Conservation (phyloP, 2,888 invertebrate genomes). For the Ganaspis brasiliensis region DNA sequence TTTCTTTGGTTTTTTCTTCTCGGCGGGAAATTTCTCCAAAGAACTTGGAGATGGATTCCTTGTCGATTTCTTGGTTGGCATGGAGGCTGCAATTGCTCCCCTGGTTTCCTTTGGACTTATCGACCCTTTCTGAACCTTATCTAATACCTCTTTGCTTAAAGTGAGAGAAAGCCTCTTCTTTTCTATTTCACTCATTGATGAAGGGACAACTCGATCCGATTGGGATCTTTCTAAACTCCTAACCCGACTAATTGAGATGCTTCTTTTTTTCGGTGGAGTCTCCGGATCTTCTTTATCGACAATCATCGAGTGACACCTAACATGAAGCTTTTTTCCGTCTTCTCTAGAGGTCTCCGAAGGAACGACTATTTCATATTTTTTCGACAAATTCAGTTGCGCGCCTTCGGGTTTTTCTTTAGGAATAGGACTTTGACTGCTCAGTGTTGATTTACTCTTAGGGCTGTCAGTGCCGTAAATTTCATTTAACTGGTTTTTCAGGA, state of each 20-base stretch:
- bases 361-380: conserved; percentile 73
- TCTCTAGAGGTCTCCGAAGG: conserved; percentile 65
- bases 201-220: conserved; percentile 57
- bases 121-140: conserved; percentile 82
- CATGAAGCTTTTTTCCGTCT: conserved; percentile 71
- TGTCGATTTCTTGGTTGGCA: conserved; percentile 77
- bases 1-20: conserved; percentile 69
- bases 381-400: not conserved
- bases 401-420: not conserved
- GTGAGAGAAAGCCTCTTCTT: conserved; percentile 88
- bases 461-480: conserved; percentile 89
- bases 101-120: conserved; percentile 81
- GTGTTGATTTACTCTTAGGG: conserved; percentile 58
- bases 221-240: conserved; percentile 66
- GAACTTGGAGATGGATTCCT: not conserved
- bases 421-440: not conserved
- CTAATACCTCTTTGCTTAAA: conserved; percentile 88
- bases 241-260: conserved; percentile 72
- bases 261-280: conserved; percentile 63
- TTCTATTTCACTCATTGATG: conserved; percentile 84
- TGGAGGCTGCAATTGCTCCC: conserved; percentile 83
- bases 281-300: conserved; percentile 60
- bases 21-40: too few relatives aligned
- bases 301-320: conserved; percentile 78
- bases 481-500: conserved; percentile 89